Base-by-base conservation (phyloP, 2,797 vertebrate species). In the Leptatherina wallacei region DNA sequence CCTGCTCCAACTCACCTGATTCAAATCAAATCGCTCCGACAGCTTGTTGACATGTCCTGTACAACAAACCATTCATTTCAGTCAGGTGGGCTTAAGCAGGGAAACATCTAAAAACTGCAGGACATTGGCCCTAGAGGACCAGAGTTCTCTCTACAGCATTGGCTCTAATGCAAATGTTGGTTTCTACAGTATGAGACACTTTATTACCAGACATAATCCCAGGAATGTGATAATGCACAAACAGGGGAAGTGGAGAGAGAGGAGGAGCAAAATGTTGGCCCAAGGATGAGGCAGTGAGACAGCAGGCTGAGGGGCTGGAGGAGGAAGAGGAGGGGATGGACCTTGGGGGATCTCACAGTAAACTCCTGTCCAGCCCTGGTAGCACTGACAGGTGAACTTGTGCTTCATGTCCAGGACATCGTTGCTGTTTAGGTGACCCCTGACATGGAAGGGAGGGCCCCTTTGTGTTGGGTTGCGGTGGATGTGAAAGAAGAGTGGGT, bases 331-430 rank as follows among this genome's bases (percentile, higher is more conserved):
- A 6, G 16, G 51, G 5, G 65, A 60, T 2, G 47, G 60, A 18
- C 58, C 69, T 72, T 94, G 91, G n/a, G 95, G 96, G 57, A 94
- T 70, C 84, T 96, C 95, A 47, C 97, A 98, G 89, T 94, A 95
- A 47, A 95, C 81, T 3, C 97, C 97, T 0, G 91, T 93, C 97
- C 97, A 98, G 38, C 96, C 95, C 36, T 94, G 93, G 81, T 96
- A 98, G 86, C 97, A 99, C 86, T 96, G 96, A 66, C 96, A 98
- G 69, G 88, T 87, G 85, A 98, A 97, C 69, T 92, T 96, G 35
- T 96, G 93, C 85, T 94, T 97, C 96, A 96, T 96, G 62, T 90
- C 88, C 68, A 94, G 80, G 60, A 95, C 82, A 63, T 93, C 94
- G 0, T 93, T 88, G 67, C 83, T 78, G 73, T 90, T 94, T 38